Base-by-base conservation (phyloP, 2,113 vertebrate genomes). In the Eudorcas thomsonii region DNA sequence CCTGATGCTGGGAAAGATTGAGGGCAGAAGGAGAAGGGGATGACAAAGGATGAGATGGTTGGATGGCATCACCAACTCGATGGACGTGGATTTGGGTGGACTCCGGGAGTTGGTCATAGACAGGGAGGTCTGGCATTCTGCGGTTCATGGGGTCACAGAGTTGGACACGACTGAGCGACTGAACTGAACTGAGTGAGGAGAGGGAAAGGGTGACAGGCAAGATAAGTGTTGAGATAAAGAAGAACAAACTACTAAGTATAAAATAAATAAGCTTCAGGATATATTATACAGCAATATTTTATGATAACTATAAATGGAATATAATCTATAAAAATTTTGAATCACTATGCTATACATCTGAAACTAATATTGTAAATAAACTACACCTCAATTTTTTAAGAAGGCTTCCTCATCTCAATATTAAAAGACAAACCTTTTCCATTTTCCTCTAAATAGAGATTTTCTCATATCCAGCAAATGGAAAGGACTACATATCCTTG, bases 371-470 rank as follows among this genome's bases (percentile, higher is more conserved):
- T 83, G 13, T 25, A 83, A 55, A 83, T 55, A 83, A 83, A 55
- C 52, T 16, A 36, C 7, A 55, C 12, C 19, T 83, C 52, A 83
- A 25, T 54, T 48, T 71, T 77, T 77, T 14, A 7, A 74, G 43
- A 81, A 50, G 5, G 21, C 33, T 83, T 54, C 50, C 11, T 48
- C 78, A 81, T 81, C 45, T 81, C 45, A 77, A 77, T 77, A 12
- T 71, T 67, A 67, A 88, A 74, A 82, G 39, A 82, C 82, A 88
- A 83, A 82, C 7, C 13, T 25, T 92, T 39, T 45, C 45, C 39
- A 71, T 57, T 82, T 83, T 60, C 43, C 74, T n/a, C 78, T 83
- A 60, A 36, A 82, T 48, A 83, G 5, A 92, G 60, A 82, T 59
- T 77, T 84, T 77, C 19, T 77, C 33, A 78, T 48, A 84, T 85